phyloP scores from a whole-genome alignment of 2,797 vertebrate species.

The Myotis planiceps region DNA sequence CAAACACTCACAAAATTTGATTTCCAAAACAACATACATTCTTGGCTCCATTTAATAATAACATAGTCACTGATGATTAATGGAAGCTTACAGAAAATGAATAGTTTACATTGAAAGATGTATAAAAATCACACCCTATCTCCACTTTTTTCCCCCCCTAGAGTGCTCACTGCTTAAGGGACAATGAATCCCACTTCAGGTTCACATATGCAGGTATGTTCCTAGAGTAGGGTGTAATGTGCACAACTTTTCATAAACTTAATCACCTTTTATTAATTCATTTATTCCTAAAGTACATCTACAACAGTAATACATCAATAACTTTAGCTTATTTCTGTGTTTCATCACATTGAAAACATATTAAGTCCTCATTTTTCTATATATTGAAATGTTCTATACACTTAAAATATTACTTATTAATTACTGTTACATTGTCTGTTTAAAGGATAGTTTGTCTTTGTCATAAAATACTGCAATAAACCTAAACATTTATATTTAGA shows the following conservation, averaged over 20 bases:
- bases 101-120: not conserved
- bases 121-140: not conserved
- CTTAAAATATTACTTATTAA: not conserved
- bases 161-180: not conserved
- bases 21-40: not conserved
- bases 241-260: not conserved
- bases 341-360: not conserved
- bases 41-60: not conserved
- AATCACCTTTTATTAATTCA: not conserved
- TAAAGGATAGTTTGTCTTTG: conserved; percentile 3
- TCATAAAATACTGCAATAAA: conserved; percentile 22
- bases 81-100: not conserved
- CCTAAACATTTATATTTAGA: conserved; percentile 60
- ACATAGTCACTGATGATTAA: not conserved
- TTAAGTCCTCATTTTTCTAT: not conserved
- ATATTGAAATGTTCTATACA: not conserved
- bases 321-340: not conserved
- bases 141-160: not conserved
- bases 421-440: not conserved
- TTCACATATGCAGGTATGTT: not conserved
- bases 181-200: not conserved
- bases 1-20: conserved; percentile 19
- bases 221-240: not conserved
- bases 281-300: not conserved
- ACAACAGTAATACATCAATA: not conserved